Evolutionary conservation across 2,113 vertebrate species (phyloP), one percentile per base, ranked within the genome.

Genomic region (Riparia riparia): DNA sequence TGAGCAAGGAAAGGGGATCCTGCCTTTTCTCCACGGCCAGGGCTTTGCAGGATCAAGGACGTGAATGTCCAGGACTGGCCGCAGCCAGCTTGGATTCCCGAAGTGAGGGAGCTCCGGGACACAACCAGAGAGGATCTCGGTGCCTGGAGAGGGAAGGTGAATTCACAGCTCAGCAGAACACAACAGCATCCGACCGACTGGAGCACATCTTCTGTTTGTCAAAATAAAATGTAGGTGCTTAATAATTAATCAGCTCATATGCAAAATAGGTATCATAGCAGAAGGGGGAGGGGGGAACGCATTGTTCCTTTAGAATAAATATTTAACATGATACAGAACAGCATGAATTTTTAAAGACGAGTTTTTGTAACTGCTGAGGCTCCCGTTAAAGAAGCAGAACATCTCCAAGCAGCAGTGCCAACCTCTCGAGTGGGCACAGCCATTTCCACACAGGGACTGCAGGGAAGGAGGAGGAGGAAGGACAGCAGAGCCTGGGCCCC

Each of bases 211-310:
- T 91, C 84, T 80, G 79, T 81, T 92, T 92, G 76, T 94, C 85
- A 89, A 94, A 96, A 93, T 97, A 92, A 96, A 95, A 92, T 87
- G 61, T 53, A 90, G 88, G 22, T 22, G 29, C 85, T 97, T 96
- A 97, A 97, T 97, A 95, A 96, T 97, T 97, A 90, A 97, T 96
- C 70, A 71, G 73, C 89, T 93, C 29, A 79, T 95, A 97, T 97
- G 96, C 97, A 97, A 97, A 97, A 74, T 31, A 97, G 95, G 89
- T 93, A 93, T 97, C 89, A 93, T 79, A 58, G 89, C 87, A 91
- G 89, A 44, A 41, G 65, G 89, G 94, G 83, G 87, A 63, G 57
- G 69, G 76, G 49, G 25, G 65, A n/a, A 79, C 17, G 10, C 79
- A 86, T 92, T 93, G 95, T 94, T 97, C 95, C 88, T 93, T 89